phyloP scores from a whole-genome alignment of 2,113 vertebrate genomes.

The Xiphias gladius region DNA sequence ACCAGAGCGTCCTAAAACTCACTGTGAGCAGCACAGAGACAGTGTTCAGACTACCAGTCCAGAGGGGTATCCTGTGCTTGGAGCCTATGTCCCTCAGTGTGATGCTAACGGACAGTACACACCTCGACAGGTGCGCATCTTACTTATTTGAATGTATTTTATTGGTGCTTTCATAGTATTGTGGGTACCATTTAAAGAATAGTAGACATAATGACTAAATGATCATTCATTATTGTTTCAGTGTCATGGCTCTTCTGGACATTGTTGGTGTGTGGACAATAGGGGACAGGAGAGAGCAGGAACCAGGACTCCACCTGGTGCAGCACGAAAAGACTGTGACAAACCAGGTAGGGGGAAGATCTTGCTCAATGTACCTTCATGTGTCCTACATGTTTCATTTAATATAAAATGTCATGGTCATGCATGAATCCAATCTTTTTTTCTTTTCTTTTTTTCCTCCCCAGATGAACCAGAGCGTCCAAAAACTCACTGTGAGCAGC shows the following conservation, averaged over 20 bases:
- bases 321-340: conserved; percentile 69
- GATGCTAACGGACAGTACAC: conserved; percentile 82
- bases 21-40: conserved; percentile 84
- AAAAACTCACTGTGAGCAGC: conserved; percentile 82
- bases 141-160: neutral
- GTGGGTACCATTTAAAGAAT: too few relatives aligned
- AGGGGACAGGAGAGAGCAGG: conserved; percentile 85
- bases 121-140: conserved; percentile 66
- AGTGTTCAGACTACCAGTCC: conserved; percentile 49
- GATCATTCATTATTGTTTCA: neutral
- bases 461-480: conserved; percentile 57
- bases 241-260: conserved; percentile 80
- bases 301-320: conserved; percentile 80
- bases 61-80: conserved; percentile 40
- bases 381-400: neutral
- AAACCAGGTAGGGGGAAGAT: conserved; percentile 38
- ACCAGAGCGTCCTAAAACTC: conserved; percentile 59
- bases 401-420: conserved; percentile 62
- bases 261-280: conserved; percentile 90
- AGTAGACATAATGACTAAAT: too few relatives aligned
- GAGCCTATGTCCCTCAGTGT: conserved; percentile 84
- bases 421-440: neutral
- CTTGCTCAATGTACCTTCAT: too few relatives aligned
- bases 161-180: too few relatives aligned
- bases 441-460: neutral